Base-by-base conservation (phyloP, 2,797 vertebrate species). In the Pipistrellus nathusii region DNA sequence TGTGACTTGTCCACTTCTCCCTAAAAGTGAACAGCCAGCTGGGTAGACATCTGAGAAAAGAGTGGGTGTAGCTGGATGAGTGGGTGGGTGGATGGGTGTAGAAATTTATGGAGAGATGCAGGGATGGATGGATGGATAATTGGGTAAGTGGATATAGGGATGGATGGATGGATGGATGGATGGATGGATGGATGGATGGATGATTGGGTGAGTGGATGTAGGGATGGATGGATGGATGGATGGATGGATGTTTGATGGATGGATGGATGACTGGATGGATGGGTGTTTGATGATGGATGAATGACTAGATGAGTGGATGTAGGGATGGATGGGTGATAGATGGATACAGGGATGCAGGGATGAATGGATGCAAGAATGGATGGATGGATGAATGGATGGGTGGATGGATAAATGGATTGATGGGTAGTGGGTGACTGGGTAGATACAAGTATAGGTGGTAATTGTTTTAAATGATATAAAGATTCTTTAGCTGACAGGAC, bases 131-230 rank as follows among this genome's bases (percentile, higher is more conserved):
- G 10, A 13, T 18, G 25, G 0, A 17, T 14, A 35, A 3, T 1
- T 25, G 46, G 35, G 13, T 18, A 55, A 18, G 17, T n/a, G 35
- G 13, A 30, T 41, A 5, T 3, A 32, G 6, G 68, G 66, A 17
- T 2, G 20, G 3, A 13, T 12, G 32, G 23, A 6, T 4, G 2
- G 66, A 17, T 2, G 20, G 3, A 13, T 12, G 32, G 23, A 6
- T 4, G 2, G 17, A 7, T 2, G 44, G 4, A 23, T 25, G 1
- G 41, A 25, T 15, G 14, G 44, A 44, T 44, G 44, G 44, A 44
- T 44, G 44, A n/a, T n/a, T n/a, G 44, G 27, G 4, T 30, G 48
- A 18, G 9, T 44, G 35, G 4, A 8, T 32, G 15, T 11, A 13
- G 27, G 27, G 9, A 9, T 32, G 21, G 17, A 35, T 62, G n/a